phyloP scores from a whole-genome alignment of 2,113 vertebrate species.

The Clarias gariepinus region DNA sequence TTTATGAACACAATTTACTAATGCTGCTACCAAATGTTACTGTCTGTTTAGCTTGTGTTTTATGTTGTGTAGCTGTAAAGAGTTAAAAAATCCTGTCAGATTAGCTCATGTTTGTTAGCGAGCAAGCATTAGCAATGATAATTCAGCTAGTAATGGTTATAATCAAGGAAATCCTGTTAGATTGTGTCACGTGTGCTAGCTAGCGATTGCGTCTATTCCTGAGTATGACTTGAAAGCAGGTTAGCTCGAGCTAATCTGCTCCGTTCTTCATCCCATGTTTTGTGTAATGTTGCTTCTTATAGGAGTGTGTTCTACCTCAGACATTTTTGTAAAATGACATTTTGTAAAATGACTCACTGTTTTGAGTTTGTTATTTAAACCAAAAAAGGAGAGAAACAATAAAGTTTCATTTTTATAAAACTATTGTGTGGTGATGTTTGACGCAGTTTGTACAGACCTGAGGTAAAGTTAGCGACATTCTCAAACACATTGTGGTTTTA shows the following conservation, averaged over 20 bases:
- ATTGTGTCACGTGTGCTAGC: neutral
- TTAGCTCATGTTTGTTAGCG: neutral
- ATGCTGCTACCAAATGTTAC: neutral
- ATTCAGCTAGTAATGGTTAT: neutral
- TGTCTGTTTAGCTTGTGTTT: neutral
- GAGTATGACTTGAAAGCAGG: neutral
- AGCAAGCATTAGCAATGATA: neutral
- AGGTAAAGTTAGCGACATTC: neutral
- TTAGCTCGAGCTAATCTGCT: neutral
- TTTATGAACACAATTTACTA: neutral
- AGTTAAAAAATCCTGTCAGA: too few relatives aligned
- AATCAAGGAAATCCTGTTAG: neutral
- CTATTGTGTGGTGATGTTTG: neutral
- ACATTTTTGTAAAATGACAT: slow-evolving; percentile 56
- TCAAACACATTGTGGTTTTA: neutral
- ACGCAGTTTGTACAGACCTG: neutral
- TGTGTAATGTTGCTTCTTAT: slow-evolving; percentile 38
- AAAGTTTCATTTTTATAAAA: slow-evolving; percentile 26
- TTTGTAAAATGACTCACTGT: slow-evolving; percentile 17
- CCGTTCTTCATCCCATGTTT: neutral
- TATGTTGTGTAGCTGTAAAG: too few relatives aligned
- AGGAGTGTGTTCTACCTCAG: slow-evolving; percentile 36
- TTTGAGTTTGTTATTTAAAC: slow-evolving; percentile 48
- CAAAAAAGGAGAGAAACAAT: slow-evolving; percentile 22
- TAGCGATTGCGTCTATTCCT: neutral